These are phyloP conservation scores for Menidia menidia DNA, from an alignment of 2,797 vertebrate genomes.

Conservation along the genomic window DNA sequence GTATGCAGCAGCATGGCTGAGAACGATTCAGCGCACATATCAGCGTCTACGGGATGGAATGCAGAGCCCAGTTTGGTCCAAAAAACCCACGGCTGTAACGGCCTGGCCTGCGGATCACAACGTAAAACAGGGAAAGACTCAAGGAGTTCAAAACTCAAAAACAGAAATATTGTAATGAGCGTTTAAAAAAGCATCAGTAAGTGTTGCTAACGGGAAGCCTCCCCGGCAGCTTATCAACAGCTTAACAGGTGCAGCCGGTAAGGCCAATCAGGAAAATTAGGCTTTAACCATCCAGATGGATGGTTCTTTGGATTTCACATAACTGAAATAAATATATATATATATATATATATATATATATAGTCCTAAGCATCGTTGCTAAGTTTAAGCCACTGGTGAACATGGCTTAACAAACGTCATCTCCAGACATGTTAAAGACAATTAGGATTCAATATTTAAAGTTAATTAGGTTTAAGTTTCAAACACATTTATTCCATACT, in stretches of 20 bases:
- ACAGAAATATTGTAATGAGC: neutral
- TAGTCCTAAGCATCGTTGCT: no score
- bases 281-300: neutral
- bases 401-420: no score
- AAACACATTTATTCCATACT: no score
- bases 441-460: no score
- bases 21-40: neutral
- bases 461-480: no score
- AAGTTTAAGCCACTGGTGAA: no score
- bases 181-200: neutral
- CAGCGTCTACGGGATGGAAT: neutral
- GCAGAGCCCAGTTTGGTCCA: neutral
- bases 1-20: neutral
- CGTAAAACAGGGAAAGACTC: neutral
- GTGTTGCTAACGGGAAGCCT: neutral
- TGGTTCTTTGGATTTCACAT: neutral
- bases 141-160: neutral
- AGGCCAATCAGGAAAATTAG: neutral
- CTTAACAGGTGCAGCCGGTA: neutral
- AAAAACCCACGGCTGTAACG: neutral
- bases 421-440: no score
- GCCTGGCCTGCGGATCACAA: neutral
- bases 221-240: neutral
- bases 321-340: no score
- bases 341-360: no score